Evolutionary conservation across 2,797 vertebrate genomes (phyloP), one percentile per base, ranked within the genome.

Genomic region (Micrastur ruficollis): DNA sequence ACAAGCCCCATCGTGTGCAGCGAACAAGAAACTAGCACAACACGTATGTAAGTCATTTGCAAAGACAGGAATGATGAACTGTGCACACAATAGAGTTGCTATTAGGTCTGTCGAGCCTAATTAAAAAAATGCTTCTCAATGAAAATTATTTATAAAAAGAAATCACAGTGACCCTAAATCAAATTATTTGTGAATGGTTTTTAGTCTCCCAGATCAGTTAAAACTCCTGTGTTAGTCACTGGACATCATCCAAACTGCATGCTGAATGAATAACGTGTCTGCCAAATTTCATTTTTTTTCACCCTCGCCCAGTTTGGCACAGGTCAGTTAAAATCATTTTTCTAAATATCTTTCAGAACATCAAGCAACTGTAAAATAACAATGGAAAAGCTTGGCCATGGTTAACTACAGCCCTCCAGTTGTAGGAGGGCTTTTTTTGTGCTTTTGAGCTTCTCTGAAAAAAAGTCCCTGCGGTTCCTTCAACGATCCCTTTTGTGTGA

Each of bases 111-210:
- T 95, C 58, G 5, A 89, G 90, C 91, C 87, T 96, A 90, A 95
- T 95, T 95, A 91, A 95, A 97, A 95, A 95, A 95, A 90, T 79
- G 88, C 68, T 88, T 88, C 93, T 97, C 93, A 95, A 93, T 95
- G 93, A 96, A 96, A 96, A 96, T 94, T 94, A 95, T 95, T 95
- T 96, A 86, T 96, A 93, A 96, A 93, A 93, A 90, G 89, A 80
- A 92, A 94, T 95, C 82, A 58, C 87, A 91, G 46, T 91, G 95
- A 95, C 93, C 95, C 86, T 90, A 96, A 96, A 96, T 95, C 91
- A 94, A 95, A 95, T 93, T 93, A 95, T 97, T 97, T 96, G 96
- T 97, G 96, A 97, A 96, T 96, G 95, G 87, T 78, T 95, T 95
- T 96, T 81, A 90, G 91, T 86, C 82, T 95, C 94, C 50, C 62